phyloP scores from a whole-genome alignment of 2,888 invertebrate genomes.

The Prenolepis imparis region DNA sequence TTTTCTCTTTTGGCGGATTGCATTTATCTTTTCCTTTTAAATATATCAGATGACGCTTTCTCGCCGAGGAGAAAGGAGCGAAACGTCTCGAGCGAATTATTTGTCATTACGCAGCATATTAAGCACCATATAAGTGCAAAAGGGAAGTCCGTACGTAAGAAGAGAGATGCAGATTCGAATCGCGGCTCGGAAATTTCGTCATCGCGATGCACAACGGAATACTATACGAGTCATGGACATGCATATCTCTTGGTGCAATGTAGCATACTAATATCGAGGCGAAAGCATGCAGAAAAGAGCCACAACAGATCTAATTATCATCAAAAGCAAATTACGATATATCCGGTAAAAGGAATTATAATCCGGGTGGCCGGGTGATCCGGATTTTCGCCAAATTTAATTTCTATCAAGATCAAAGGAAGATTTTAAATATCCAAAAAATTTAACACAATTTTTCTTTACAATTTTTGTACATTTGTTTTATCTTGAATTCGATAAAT shows the following conservation, averaged over 20 bases:
- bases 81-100: constrained; percentile 53
- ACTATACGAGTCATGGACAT: constrained; percentile 64
- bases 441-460: neutral
- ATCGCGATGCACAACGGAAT: constrained; percentile 67
- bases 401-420: neutral
- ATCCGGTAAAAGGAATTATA: constrained; percentile 3
- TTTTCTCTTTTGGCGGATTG: constrained; percentile 1
- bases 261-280: constrained; percentile 22
- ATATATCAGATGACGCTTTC: constrained; percentile 25
- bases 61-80: constrained; percentile 22
- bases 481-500: neutral
- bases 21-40: neutral
- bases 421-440: neutral
- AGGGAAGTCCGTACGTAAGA: constrained; percentile 30
- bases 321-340: constrained; percentile 40
- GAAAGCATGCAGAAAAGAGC: constrained; percentile 25
- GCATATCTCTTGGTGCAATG: constrained; percentile 55
- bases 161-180: constrained; percentile 67
- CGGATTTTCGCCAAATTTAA: neutral
- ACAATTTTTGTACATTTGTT: neutral
- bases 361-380: neutral
- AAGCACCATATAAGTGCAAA: constrained; percentile 36
- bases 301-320: constrained; percentile 29
- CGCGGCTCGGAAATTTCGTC: constrained; percentile 68
- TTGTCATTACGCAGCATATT: constrained; percentile 60